Percentiles rank a stretch among this genome's conserved stretches.
Conservation (phyloP, 2,888 invertebrate species). For the Branchipolynoe longqiensis region DNA sequence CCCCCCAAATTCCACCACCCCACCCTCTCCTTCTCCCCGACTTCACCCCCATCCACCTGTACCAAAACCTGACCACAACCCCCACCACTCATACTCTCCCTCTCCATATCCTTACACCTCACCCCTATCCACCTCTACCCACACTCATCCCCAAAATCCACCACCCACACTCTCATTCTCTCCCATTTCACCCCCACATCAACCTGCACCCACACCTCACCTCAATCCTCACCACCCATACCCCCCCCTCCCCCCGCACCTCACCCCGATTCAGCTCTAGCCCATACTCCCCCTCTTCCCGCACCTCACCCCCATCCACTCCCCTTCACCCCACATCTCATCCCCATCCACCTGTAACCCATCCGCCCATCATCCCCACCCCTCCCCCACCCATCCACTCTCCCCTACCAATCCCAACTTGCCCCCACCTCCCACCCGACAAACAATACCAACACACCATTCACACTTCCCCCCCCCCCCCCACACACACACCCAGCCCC, state of each 20-base stretch:
- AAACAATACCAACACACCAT: neutral
- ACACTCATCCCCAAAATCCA: neutral
- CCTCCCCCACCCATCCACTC: neutral
- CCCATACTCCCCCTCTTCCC: too few relatives aligned
- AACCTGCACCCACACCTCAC: too few relatives aligned
- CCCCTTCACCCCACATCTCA: neutral
- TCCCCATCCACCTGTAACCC: too few relatives aligned
- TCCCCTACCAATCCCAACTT: neutral
- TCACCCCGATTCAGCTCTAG: too few relatives aligned
- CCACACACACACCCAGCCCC: neutral
- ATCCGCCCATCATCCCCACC: neutral
- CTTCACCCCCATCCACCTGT: too few relatives aligned
- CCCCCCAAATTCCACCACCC: too few relatives aligned
- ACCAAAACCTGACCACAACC: too few relatives aligned
- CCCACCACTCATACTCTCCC: neutral
- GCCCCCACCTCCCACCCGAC: neutral
- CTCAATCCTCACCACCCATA: too few relatives aligned
- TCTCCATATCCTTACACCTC: neutral
- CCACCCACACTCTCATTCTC: neutral
- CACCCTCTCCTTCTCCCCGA: too few relatives aligned
- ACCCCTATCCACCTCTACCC: too few relatives aligned
- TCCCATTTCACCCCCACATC: neutral
- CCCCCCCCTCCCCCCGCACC: too few relatives aligned
- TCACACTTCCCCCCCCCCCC: neutral
- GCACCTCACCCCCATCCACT: too few relatives aligned